phyloP scores from a whole-genome alignment of 2,888 invertebrate genomes.

The Acleris laterana region DNA sequence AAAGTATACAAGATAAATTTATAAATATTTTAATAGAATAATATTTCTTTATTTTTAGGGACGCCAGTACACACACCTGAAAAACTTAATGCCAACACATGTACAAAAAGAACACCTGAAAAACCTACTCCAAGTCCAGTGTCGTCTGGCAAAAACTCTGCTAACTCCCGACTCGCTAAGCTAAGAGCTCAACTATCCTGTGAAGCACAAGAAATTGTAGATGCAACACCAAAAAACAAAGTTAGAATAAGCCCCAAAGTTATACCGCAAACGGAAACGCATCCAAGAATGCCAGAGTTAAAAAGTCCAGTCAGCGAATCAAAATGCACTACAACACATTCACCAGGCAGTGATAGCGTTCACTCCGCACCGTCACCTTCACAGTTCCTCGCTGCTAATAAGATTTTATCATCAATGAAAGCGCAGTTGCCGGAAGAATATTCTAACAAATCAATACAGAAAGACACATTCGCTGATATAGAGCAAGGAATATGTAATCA shows the following conservation, averaged over 20 bases:
- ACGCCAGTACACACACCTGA: slow-evolving; percentile 40
- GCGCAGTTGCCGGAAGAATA: slow-evolving; percentile 75
- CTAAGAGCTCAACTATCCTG: slow-evolving; percentile 56
- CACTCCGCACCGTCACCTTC: slow-evolving; percentile 72
- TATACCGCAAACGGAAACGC: slow-evolving; percentile 48
- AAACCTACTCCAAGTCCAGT: slow-evolving; percentile 41
- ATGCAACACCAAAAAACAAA: slow-evolving; percentile 42
- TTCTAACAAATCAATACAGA: slow-evolving; percentile 61
- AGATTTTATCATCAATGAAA: slow-evolving; percentile 78
- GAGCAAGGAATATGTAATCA: slow-evolving; percentile 75
- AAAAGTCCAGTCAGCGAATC: slow-evolving; percentile 62
- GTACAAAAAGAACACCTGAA: slow-evolving; percentile 38
- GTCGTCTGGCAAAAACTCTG: slow-evolving; percentile 50
- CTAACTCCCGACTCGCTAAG: slow-evolving; percentile 61
- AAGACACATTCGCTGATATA: slow-evolving; percentile 76
- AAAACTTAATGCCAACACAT: slow-evolving; percentile 44
- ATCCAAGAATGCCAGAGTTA: slow-evolving; percentile 48
- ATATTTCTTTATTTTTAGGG: slow-evolving; percentile 7
- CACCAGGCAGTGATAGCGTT: slow-evolving; percentile 67
- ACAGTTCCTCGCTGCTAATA: slow-evolving; percentile 76
- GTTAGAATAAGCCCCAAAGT: slow-evolving; percentile 49
- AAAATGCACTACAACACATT: slow-evolving; percentile 56
- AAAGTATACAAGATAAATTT: no score
- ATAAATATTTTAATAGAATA: neutral
- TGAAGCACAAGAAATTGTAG: slow-evolving; percentile 52